Percentiles rank a stretch among this genome's conserved stretches.
Evolutionary conservation across 2,888 invertebrate species (phyloP).

Genomic region (Tortricodes alternella): DNA sequence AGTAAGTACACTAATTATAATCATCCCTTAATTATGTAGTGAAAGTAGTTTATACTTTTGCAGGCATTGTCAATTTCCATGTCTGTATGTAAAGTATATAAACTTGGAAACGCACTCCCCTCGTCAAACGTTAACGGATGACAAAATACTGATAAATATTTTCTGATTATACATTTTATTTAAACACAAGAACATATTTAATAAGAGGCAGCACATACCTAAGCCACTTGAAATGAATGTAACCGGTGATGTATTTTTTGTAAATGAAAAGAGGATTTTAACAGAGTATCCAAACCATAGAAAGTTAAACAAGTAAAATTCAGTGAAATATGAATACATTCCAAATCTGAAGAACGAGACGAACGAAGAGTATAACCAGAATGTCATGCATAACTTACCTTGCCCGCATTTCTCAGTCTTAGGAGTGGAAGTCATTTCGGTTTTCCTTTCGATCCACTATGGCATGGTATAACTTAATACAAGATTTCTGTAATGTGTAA

Average conservation of each 20-base stretch:
- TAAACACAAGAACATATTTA: too few relatives aligned
- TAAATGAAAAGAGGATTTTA: constrained; percentile 21
- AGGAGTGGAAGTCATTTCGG: constrained; percentile 78
- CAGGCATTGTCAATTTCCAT: too few relatives aligned
- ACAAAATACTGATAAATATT: too few relatives aligned
- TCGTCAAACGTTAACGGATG: too few relatives aligned
- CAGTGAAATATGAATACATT: constrained; percentile 12
- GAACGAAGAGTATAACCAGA: constrained; percentile 36
- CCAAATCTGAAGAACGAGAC: constrained; percentile 28
- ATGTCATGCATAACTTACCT: constrained; percentile 65
- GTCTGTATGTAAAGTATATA: too few relatives aligned
- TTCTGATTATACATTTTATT: too few relatives aligned
- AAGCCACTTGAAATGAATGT: too few relatives aligned
- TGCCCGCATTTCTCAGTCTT: constrained; percentile 78
- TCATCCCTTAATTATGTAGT: too few relatives aligned
- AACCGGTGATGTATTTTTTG: not conserved
- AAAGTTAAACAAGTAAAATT: not conserved
- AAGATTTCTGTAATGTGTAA: constrained; percentile 42
- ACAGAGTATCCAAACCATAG: constrained; percentile 25
- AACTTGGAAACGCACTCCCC: too few relatives aligned
- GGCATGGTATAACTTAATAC: constrained; percentile 64
- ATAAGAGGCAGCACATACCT: too few relatives aligned
- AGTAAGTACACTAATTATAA: too few relatives aligned
- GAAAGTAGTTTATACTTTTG: too few relatives aligned
- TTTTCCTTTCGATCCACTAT: constrained; percentile 53